Conservation (phyloP, 2,888 invertebrate species). For the Argyresthia goedartella region DNA sequence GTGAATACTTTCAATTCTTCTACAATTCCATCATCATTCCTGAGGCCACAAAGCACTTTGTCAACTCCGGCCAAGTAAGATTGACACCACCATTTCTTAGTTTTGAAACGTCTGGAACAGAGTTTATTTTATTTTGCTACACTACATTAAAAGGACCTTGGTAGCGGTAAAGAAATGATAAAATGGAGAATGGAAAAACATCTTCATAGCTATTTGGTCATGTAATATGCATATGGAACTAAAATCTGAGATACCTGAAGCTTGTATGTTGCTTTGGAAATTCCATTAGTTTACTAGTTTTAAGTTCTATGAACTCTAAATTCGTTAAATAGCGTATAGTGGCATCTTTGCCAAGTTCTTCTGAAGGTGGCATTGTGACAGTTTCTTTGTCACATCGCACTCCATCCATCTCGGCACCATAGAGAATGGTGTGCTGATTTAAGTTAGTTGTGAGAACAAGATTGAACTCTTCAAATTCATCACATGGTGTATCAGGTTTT, state of each 20-base stretch:
- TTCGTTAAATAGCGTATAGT: slow-evolving; percentile 48
- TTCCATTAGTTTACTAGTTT: slow-evolving; percentile 73
- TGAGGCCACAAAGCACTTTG: slow-evolving; percentile 77
- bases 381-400: slow-evolving; percentile 36
- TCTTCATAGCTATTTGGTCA: too few species aligned
- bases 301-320: slow-evolving; percentile 77
- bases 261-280: slow-evolving; percentile 64
- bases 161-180: too few species aligned
- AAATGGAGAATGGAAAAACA: too few species aligned
- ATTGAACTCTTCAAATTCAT: too few species aligned
- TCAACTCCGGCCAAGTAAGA: slow-evolving; percentile 79
- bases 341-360: slow-evolving; percentile 31
- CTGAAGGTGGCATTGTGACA: slow-evolving; percentile 24
- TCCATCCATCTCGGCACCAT: slow-evolving; percentile 85
- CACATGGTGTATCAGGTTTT: too few species aligned
- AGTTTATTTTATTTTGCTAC: too few species aligned
- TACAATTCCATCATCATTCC: slow-evolving; percentile 78
- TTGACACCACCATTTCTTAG: too few species aligned
- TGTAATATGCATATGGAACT: too few species aligned
- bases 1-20: slow-evolving; percentile 51
- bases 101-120: too few species aligned
- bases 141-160: too few species aligned
- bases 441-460: slow-evolving; percentile 74
- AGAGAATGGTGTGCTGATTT: slow-evolving; percentile 72
- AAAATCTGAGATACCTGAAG: slow-evolving; percentile 52